Evolutionary conservation across 2,113 vertebrate species (phyloP).

Genomic region (Centropristis striata): DNA sequence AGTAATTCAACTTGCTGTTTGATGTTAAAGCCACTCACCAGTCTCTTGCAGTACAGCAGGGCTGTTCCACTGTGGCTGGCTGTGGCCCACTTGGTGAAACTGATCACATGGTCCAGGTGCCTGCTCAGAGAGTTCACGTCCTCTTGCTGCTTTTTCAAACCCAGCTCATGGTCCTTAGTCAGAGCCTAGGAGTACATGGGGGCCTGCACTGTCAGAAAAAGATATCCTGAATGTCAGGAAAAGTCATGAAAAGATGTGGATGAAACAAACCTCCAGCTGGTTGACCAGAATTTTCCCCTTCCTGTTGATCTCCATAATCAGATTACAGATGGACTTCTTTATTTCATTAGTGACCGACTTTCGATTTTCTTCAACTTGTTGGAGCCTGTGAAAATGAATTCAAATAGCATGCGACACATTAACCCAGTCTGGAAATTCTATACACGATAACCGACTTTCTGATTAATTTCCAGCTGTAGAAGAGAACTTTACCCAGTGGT

Average conservation of each 20-base stretch:
- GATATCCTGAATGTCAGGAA: not conserved
- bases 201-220: not conserved
- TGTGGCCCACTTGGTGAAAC: conserved; percentile 97
- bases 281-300: conserved; percentile 97
- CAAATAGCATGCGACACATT: not conserved
- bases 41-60: conserved; percentile 93
- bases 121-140: conserved; percentile 92
- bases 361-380: conserved; percentile 97
- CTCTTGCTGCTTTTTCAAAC: conserved; percentile 95
- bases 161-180: conserved; percentile 93
- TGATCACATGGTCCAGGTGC: conserved; percentile 96
- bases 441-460: too few species aligned
- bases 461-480: not conserved
- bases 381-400: conserved; percentile 87
- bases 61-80: conserved; percentile 96
- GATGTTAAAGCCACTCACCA: conserved; percentile 81
- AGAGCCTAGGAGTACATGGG: conserved; percentile 85
- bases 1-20: not conserved
- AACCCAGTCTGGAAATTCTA: too few species aligned
- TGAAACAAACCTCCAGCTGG: conserved; percentile 92
- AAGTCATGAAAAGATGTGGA: not conserved
- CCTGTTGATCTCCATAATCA: conserved; percentile 99
- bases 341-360: conserved; percentile 97
- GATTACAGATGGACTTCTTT: conserved; percentile 96
- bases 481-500: conserved; percentile 88